phyloP scores from a whole-genome alignment of 1,140 invertebrate species.

The Acromyrmex charruanus region DNA sequence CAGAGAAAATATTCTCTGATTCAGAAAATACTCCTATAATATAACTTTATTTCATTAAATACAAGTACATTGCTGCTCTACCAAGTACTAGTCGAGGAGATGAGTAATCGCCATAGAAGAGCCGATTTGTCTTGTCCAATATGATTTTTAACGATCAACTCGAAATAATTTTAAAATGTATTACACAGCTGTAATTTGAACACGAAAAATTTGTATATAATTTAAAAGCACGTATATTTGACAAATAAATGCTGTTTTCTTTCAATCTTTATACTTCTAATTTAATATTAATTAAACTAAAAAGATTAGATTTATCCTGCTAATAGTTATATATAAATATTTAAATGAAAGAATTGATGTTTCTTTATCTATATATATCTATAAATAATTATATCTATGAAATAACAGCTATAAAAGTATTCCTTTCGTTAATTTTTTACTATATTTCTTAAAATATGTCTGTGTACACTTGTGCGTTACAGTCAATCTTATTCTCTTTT shows the following conservation, averaged over 20 bases:
- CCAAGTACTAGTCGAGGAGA: constrained; percentile 5
- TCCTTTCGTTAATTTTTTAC: background rate
- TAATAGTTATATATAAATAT: constrained; percentile 1
- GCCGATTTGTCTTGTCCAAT: background rate
- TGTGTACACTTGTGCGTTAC: background rate
- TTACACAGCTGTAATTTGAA: background rate
- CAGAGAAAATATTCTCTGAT: background rate
- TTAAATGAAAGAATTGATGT: background rate
- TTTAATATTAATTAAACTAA: background rate
- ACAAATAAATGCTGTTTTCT: background rate
- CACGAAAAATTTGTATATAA: background rate
- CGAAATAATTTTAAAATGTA: background rate
- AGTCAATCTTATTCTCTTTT: background rate
- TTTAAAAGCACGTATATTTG: background rate
- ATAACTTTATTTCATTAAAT: constrained; percentile 29
- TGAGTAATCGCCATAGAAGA: background rate
- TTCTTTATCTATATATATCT: background rate
- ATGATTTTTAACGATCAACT: background rate
- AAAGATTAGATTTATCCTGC: background rate
- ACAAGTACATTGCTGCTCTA: background rate
- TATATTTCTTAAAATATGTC: background rate
- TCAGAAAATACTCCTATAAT: background rate
- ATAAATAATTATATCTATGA: background rate
- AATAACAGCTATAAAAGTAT: background rate
- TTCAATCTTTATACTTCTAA: background rate